Evolutionary conservation across 2,797 vertebrate genomes (phyloP).

Genomic region (Syngnathus acus): DNA sequence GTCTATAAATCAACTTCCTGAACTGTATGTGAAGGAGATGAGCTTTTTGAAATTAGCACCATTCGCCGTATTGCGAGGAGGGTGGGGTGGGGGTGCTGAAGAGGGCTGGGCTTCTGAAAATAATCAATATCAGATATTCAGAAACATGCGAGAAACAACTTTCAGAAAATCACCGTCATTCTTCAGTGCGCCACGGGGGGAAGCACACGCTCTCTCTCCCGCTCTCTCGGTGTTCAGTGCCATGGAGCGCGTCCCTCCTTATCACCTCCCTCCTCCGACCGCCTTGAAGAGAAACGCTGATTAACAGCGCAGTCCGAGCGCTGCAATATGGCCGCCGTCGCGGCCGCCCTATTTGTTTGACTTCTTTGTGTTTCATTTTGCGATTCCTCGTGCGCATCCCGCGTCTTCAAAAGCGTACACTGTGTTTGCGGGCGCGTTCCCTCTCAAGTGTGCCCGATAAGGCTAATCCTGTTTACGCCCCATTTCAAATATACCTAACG

Average conservation of each 20-base stretch:
- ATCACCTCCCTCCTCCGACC: conserved; percentile 32
- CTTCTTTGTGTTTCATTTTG: conserved; percentile 71
- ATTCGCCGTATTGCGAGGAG: conserved; percentile 69
- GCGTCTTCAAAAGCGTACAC: conserved; percentile 25
- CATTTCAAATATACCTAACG: conserved; percentile 49
- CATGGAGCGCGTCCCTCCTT: conserved; percentile 26
- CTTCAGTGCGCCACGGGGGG: conserved; percentile 48
- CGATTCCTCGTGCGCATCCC: conserved; percentile 43
- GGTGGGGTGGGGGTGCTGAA: not conserved
- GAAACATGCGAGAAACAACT: conserved; percentile 52
- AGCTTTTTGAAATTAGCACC: conserved; percentile 89
- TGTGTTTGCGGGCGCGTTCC: conserved; percentile 30
- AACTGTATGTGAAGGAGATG: conserved; percentile 83
- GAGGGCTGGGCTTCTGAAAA: conserved; percentile 40
- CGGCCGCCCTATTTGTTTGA: conserved; percentile 54
- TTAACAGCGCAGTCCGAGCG: conserved; percentile 29
- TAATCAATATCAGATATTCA: conserved; percentile 65
- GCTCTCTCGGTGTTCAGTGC: conserved; percentile 5
- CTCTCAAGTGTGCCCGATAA: conserved; percentile 57
- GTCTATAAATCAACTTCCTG: conserved; percentile 95
- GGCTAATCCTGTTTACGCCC: conserved; percentile 70
- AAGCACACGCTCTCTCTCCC: not conserved
- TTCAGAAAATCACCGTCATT: conserved; percentile 73
- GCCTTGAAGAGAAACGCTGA: conserved; percentile 45
- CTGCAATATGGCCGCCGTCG: conserved; percentile 37